Percentiles rank a stretch among this genome's conserved stretches.
These are phyloP conservation scores for Selene dorsalis DNA, from an alignment of 2,797 vertebrate genomes.

Conservation along the genomic window DNA sequence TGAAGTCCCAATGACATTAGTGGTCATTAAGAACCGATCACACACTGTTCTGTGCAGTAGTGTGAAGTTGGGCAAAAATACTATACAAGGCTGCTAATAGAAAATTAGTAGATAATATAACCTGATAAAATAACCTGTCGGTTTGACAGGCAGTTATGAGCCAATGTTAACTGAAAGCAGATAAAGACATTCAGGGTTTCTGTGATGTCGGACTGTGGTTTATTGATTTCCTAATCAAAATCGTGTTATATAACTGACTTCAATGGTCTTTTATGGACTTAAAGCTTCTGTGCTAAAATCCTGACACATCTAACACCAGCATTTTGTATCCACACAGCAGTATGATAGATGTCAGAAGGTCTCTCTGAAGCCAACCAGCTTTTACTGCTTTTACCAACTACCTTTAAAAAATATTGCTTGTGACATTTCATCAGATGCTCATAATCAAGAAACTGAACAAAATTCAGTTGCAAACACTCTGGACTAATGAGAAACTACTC, in stretches of 20 bases:
- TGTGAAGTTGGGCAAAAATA: constrained; percentile 12
- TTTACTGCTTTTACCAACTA: background rate
- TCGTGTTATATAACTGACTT: constrained; percentile 25
- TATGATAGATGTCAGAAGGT: background rate
- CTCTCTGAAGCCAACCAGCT: background rate
- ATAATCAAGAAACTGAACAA: background rate
- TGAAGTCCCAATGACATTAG: constrained; percentile 56
- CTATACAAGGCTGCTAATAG: constrained; percentile 1
- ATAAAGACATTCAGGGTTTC: background rate
- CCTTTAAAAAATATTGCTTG: background rate
- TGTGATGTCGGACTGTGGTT: constrained; percentile 41
- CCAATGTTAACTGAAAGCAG: background rate
- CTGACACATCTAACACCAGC: constrained; percentile 4
- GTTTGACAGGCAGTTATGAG: constrained; percentile 22
- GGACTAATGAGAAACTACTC: background rate
- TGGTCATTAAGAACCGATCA: constrained; percentile 65
- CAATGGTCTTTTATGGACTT: constrained; percentile 3
- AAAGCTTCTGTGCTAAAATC: constrained; percentile 1
- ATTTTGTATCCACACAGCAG: background rate
- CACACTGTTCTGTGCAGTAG: constrained; percentile 8
- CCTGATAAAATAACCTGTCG: background rate
- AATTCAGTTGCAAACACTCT: background rate
- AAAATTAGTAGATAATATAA: constrained; percentile 10
- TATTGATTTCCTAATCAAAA: constrained; percentile 58
- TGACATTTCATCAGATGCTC: background rate